Base-by-base conservation (phyloP, 2,113 vertebrate species). In the Vulpes ferrilata region DNA sequence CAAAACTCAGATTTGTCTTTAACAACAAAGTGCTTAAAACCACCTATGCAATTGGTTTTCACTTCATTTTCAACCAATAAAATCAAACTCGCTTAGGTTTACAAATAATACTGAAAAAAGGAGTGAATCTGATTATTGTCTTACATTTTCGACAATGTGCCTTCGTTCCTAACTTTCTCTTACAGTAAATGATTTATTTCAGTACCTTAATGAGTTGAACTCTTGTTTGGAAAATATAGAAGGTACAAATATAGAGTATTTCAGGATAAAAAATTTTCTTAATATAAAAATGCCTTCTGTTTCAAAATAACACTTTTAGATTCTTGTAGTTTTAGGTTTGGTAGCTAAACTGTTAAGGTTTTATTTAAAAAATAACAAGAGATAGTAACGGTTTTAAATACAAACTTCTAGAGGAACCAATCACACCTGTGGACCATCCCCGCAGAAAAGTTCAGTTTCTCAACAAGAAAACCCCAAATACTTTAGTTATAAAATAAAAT, bases 1-100 rank as follows among this genome's bases (percentile, higher is more conserved):
- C 96, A 88, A 92, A 98, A 95, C 80, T 95, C 94, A 92, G 95
- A 97, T 96, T 83, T 97, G 89, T 97, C 98, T 98, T 97, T 97
- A 98, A 98, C 96, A 98, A 97, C 22, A 98, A 98, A 99, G 98
- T 99, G 99, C 98, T 98, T 98, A 97, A 97, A 98, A 96, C 90
- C 97, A 92, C 80, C 43, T 78, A 83, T 55, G 23, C 84, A 97
- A 98, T 94, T 98, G 97, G 88, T 97, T 87, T 98, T 95, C 95
- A 98, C 95, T 97, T 98, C 98, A 98, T 98, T 98, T 98, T 98
- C 98, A 99, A 98, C 97, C 98, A 98, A 94, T 97, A 98, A 98
- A 98, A 98, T 97, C 97, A 98, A 98, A 98, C 96, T 97, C 80
- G 78, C 98, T 97, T 97, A 97, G 94, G 97, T 94, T 97, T 69